Conservation (phyloP, 2,888 invertebrate genomes). For the Phyllotreta cruciferae region DNA sequence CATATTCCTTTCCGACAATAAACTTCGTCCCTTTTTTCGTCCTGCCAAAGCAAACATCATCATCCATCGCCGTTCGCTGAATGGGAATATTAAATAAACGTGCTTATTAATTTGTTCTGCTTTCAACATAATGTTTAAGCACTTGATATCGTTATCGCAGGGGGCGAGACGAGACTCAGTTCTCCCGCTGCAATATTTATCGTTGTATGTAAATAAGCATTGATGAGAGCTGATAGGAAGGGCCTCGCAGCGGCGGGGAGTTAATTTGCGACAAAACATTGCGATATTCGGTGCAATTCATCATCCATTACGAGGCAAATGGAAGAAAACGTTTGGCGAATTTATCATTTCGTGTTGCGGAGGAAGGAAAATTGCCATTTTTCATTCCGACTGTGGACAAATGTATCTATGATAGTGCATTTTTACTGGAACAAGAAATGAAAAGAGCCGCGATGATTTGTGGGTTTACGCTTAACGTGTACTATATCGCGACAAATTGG, state of each 20-base stretch:
- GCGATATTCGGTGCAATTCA: not conserved
- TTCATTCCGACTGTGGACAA: slow-evolving; percentile 47
- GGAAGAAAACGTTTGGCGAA: slow-evolving; percentile 44
- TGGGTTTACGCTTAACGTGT: slow-evolving; percentile 2
- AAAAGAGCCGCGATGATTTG: slow-evolving; percentile 3
- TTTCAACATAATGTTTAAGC: slow-evolving; percentile 51
- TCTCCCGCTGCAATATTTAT: slow-evolving; percentile 56
- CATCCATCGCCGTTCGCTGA: slow-evolving; percentile 20
- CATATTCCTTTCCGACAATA: slow-evolving; percentile 12
- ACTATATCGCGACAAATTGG: too few species aligned
- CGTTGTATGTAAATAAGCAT: slow-evolving; percentile 58
- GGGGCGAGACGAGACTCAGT: slow-evolving; percentile 32
- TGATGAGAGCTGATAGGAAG: slow-evolving; percentile 51
- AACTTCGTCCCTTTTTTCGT: slow-evolving; percentile 4
- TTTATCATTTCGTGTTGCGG: slow-evolving; percentile 43
- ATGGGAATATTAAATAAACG: slow-evolving; percentile 43
- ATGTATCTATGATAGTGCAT: slow-evolving; percentile 42
- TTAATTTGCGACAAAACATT: not conserved
- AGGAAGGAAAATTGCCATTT: slow-evolving; percentile 49
- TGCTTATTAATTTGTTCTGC: slow-evolving; percentile 50
- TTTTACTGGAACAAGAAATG: slow-evolving; percentile 18
- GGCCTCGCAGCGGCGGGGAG: too few species aligned
- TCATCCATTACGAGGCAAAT: slow-evolving; percentile 40
- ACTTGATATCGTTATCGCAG: slow-evolving; percentile 41
- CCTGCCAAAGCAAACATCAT: slow-evolving; percentile 24